phyloP scores from a whole-genome alignment of 2,113 vertebrate species.

The Pampusana beccarii region DNA sequence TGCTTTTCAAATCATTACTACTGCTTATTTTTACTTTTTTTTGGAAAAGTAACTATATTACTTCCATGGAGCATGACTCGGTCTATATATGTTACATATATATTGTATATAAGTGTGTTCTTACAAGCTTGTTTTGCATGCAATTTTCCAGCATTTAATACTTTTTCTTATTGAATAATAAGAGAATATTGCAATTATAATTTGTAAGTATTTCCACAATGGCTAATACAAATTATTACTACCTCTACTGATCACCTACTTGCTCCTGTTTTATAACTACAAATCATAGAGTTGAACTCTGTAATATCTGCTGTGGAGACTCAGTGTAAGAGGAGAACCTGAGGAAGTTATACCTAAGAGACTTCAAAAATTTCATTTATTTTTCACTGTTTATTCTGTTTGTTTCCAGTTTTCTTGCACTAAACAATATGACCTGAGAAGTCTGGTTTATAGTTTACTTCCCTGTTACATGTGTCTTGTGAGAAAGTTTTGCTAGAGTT shows the following conservation, averaged over 20 bases:
- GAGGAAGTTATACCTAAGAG: background rate
- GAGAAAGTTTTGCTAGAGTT: background rate
- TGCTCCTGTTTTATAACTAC: background rate
- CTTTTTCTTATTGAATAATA: background rate
- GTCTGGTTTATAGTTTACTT: background rate
- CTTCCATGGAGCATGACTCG: background rate
- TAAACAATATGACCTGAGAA: background rate
- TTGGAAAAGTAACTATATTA: background rate
- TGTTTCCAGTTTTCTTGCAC: background rate
- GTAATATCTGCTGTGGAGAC: background rate
- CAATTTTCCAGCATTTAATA: background rate
- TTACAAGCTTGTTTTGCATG: background rate
- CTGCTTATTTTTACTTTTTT: background rate
- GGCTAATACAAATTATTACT: background rate
- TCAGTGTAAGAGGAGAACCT: background rate
- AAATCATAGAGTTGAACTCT: background rate
- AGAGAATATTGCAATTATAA: background rate
- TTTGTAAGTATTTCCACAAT: background rate
- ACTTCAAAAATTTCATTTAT: background rate
- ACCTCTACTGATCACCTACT: background rate
- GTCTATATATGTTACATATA: background rate
- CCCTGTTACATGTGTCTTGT: rapidly evolving
- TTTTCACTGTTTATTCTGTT: background rate
- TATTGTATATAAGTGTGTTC: background rate
- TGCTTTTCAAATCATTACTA: constrained; percentile 1